Conservation (phyloP, 2,888 invertebrate genomes). For the Thereva nobilitata region DNA sequence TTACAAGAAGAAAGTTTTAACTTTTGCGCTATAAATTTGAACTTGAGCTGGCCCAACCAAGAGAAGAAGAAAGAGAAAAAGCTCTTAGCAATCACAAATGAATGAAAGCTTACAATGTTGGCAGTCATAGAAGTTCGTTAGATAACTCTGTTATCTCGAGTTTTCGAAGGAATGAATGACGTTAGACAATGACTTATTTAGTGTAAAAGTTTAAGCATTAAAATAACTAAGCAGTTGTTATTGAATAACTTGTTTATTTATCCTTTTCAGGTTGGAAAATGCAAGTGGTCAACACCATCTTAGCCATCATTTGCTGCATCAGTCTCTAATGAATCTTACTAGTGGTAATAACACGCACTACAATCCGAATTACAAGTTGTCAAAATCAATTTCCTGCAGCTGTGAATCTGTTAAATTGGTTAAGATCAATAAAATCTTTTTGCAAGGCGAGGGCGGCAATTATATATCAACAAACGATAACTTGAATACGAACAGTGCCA, state of each 20-base stretch:
- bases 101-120: too few species aligned
- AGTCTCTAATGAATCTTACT: conserved; percentile 57
- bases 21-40: too few species aligned
- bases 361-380: conserved; percentile 45
- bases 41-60: too few species aligned
- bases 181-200: too few species aligned
- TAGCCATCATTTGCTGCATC: conserved; percentile 56
- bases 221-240: not conserved
- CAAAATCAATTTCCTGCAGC: conserved; percentile 52
- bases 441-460: conserved; percentile 41
- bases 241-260: not conserved
- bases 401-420: conserved; percentile 51
- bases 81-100: too few species aligned
- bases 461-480: conserved; percentile 44
- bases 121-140: too few species aligned
- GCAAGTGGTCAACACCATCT: conserved; percentile 46
- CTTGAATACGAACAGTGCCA: conserved; percentile 38
- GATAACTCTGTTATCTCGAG: too few species aligned
- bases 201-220: not conserved
- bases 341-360: conserved; percentile 51
- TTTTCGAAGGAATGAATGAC: too few species aligned
- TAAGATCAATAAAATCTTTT: conserved; percentile 45
- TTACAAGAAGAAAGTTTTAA: too few species aligned
- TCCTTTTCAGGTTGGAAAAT: conserved; percentile 49
- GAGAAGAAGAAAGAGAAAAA: too few species aligned